Base-by-base conservation (phyloP, 2,113 vertebrate genomes). In the Megaleporinus macrocephalus region DNA sequence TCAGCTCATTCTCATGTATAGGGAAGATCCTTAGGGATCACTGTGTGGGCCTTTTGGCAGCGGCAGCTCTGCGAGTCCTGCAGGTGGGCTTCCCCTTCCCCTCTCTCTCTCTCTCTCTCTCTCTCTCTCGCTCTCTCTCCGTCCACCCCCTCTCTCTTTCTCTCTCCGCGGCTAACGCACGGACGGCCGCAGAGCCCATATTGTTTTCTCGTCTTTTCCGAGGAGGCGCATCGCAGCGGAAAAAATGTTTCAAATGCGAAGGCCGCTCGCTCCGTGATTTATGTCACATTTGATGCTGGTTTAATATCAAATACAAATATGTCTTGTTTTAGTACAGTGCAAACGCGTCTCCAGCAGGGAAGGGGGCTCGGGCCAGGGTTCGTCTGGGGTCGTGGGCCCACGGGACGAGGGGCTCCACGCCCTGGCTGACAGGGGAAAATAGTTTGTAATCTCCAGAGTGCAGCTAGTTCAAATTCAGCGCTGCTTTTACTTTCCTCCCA, bases 401-500 rank as follows among this genome's bases (percentile, higher is more conserved):
- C 88, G 87, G 92, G 88, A 69, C 79, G 13, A 15, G 73, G 82
- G 85, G 89, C 87, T 80, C 88, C 78, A 68, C 84, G 87, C 89
- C 86, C 86, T 78, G 81, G 89, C 88, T 93, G 91, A 93, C 87
- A 86, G 89, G 90, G 90, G 88, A 86, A 92, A 93, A 90, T 94
- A 92, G 89, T 91, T 90, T 88, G 79, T 78, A 75, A 78, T 94
- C 93, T 91, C 93, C 80, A 83, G 93, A 87, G 93, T 86, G 88
- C 88, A 91, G 91, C 92, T 89, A 82, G 90, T 89, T 91, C 91
- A 89, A 89, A 91, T 91, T 91, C 89, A 91, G 89, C 80, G 83
- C 88, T 88, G 87, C 82, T 90, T 91, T 90, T 86, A 90, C 91
- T 89, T 90, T 85, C 85, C 93, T 93, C 93, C 88, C 92, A 93